Base-by-base conservation (phyloP, 2,113 vertebrate genomes). In the Trogon surrucura region DNA sequence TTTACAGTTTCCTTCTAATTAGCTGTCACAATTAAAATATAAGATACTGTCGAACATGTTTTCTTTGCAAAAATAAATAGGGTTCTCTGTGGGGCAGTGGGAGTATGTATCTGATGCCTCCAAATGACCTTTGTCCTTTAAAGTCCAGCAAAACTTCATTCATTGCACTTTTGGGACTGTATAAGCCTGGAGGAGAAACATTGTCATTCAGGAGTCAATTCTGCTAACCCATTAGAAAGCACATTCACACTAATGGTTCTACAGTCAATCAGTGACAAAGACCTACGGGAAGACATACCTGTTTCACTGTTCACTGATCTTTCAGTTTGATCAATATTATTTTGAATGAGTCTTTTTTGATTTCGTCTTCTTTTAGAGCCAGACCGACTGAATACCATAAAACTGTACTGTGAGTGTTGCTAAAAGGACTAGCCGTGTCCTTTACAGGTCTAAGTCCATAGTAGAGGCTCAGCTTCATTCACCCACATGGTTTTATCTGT, bases 311-410 rank as follows among this genome's bases (percentile, higher is more conserved):
- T 97, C 95, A 80, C 94, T 96, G 96, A 73, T 95, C 85, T 91
- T 91, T 90, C 85, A 96, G 93, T 97, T 97, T 97, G 93, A 98
- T 98, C 96, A 90, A 96, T 97, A 96, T 93, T 97, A 72, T 97
- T 97, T 96, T 97, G 81, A 96, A 96, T 95, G 36, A 95, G 80
- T 90, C 65, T 96, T 94, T 93, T 51, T 60, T 83, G 21, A 56
- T 56, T 96, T 96, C 74, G 72, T 96, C 90, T 89, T 74, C 89
- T 96, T 96, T 95, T 88, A 70, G 45, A 77, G 83, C 51, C 82
- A 83, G 57, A 13, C 58, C 66, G 53, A 91, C 66, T 44, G 54
- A 60, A 44, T 25, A 44, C 65, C n/a, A 56, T 93, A 94, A 95
- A 93, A 88, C 53, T 32, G 36, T 29, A 6, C n/a, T 64, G 86